Base-by-base conservation (phyloP, 1,140 invertebrate species). In the Amyelois transitella region DNA sequence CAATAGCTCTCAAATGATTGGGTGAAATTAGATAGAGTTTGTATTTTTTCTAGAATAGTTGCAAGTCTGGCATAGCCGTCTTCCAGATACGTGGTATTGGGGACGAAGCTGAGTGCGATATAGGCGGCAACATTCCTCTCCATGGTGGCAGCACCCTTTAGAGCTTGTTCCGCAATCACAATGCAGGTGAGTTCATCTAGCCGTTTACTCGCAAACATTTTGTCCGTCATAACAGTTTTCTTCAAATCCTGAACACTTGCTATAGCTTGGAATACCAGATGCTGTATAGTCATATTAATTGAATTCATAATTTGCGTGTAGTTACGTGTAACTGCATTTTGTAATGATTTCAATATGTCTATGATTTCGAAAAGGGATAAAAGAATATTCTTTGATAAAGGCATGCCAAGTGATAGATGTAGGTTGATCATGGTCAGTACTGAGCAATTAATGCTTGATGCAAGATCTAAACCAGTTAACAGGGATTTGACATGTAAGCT, bases 311-410 rank as follows among this genome's bases (percentile, higher is more conserved):
- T 88, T 62, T 82, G 75, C 92, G 90, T 60, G 86, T 90, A 89
- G 75, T 94, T 90, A 45, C 91, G 82, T 3, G 89, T 90, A 47
- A 93, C 90, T 8, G 80, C 91, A 57, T 91, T 90, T 77, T 94
- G 91, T 64, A 97, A 90, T 12, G 92, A 91, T 87, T 97, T 97
- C 6, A 98, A 85, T 8, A 96, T 84, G 83, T 98, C 96, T 24
- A 96, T 90, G 8, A 97, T 86, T 75, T 92, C 91, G 87, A 96
- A 98, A 21, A 98, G 83, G 14, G 91, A 90, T 32, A 94, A 89
- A 3, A 96, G 92, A 28, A 93, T 91, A 19, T 91, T 92, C 79
- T 96, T 95, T 1, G 92, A 93, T 86, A 98, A 93, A 14, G 96
- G 94, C 72, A 93, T 92, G 38, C 91, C 90, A 25, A 96, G 88